Percentiles rank a stretch among this genome's conserved stretches.
These are phyloP conservation scores for Progne subis DNA, from an alignment of 2,113 vertebrate genomes.

Conservation along the genomic window DNA sequence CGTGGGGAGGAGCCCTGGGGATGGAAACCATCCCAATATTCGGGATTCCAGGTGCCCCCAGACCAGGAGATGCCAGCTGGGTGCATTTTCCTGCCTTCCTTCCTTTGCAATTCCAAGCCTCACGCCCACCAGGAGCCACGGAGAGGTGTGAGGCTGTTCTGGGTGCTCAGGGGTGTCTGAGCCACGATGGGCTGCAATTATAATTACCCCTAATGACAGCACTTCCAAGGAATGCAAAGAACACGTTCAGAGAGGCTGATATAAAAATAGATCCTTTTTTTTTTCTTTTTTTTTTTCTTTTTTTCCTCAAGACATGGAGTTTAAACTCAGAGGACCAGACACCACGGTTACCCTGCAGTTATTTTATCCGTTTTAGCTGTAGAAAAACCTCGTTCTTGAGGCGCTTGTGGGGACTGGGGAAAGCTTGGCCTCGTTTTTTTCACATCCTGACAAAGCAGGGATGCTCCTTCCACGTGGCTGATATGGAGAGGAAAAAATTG, in stretches of 20 bases:
- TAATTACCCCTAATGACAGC: not conserved
- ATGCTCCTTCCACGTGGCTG: not conserved
- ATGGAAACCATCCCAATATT: no score
- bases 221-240: not conserved
- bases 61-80: no score
- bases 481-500: fast-evolving
- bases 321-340: not conserved
- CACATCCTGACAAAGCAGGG: not conserved
- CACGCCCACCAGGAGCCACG: not conserved
- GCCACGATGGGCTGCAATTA: not conserved
- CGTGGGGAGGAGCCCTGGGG: no score
- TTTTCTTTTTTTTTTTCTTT: not conserved
- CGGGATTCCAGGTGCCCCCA: no score
- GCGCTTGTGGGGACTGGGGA: not conserved
- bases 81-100: no score
- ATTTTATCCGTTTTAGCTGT: not conserved
- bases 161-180: not conserved
- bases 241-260: not conserved
- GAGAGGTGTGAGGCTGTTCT: not conserved
- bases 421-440: not conserved
- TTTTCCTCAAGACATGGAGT: not conserved
- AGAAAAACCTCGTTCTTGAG: not conserved
- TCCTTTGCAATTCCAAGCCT: no score
- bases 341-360: not conserved
- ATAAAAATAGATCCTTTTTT: not conserved